Percentiles rank a stretch among this genome's conserved stretches.
Conservation (phyloP, 2,888 invertebrate genomes). For the Clusia tigrina region DNA sequence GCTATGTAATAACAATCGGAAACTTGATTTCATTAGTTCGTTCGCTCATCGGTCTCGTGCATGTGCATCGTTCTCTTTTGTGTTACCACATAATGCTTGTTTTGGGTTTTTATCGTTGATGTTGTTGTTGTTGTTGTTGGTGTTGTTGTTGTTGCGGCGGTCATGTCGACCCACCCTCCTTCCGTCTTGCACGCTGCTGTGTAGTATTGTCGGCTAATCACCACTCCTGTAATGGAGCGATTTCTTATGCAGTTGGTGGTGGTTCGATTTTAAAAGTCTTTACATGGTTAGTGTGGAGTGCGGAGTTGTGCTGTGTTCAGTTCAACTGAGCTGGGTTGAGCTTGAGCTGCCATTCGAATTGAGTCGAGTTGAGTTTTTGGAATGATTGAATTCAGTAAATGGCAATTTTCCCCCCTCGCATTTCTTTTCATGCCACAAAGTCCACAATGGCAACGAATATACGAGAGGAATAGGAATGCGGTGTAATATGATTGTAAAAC, state of each 20-base stretch:
- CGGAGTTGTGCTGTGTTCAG: too few relatives aligned
- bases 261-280: background rate
- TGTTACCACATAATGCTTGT: too few relatives aligned
- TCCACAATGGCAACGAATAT: too few relatives aligned
- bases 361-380: too few relatives aligned
- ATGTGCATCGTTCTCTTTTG: background rate
- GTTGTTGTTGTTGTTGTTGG: constrained; percentile 12
- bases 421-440: too few relatives aligned
- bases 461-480: too few relatives aligned
- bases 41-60: too few relatives aligned
- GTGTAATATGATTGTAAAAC: too few relatives aligned
- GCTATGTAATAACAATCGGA: constrained; percentile 29
- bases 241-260: background rate
- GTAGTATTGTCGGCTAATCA: background rate
- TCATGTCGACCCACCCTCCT: constrained; percentile 7
- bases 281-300: background rate
- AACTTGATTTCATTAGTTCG: constrained; percentile 25
- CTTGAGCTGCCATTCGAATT: too few relatives aligned
- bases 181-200: background rate
- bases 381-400: too few relatives aligned
- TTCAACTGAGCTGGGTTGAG: too few relatives aligned
- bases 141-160: constrained; percentile 14
- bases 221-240: background rate
- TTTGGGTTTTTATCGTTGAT: constrained; percentile 3
- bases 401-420: too few relatives aligned